phyloP scores from a whole-genome alignment of 2,888 invertebrate genomes.

The Cephus nigrinus region DNA sequence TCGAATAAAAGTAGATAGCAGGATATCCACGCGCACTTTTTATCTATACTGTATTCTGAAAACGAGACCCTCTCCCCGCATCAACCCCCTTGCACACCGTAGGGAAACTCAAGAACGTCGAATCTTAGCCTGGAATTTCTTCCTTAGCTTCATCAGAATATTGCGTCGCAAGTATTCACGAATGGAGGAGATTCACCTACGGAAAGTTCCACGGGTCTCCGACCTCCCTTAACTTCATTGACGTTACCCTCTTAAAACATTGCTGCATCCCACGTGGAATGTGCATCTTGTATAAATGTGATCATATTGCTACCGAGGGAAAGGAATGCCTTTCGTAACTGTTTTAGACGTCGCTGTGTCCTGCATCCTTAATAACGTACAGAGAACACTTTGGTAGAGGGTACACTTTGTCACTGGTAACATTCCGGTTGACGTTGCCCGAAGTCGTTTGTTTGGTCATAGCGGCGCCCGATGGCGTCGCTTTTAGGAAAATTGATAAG shows the following conservation, averaged over 20 bases:
- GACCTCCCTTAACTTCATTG: background rate
- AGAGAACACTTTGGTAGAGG: background rate
- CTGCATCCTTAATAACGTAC: background rate
- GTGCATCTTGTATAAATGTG: background rate
- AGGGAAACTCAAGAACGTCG: background rate
- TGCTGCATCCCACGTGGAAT: background rate
- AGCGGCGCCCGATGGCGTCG: too few relatives aligned
- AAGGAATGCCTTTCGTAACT: background rate
- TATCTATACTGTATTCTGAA: background rate
- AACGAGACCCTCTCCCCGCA: background rate
- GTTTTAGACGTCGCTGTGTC: background rate
- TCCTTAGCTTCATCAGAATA: conserved; percentile 18
- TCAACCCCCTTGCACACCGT: too few relatives aligned
- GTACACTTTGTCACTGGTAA: background rate
- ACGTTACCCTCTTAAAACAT: background rate
- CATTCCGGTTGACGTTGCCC: too few relatives aligned
- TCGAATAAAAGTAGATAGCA: background rate
- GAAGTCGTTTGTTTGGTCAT: too few relatives aligned
- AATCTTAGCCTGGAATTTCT: background rate
- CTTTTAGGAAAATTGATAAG: background rate
- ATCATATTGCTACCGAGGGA: background rate
- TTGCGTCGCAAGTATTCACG: conserved; percentile 12
- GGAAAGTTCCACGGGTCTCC: background rate
- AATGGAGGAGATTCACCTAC: conserved; percentile 7
- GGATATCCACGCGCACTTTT: background rate